Percentiles rank a stretch among this genome's conserved stretches.
Conservation (phyloP, 2,888 invertebrate species). For the Epistrophe eligans region DNA sequence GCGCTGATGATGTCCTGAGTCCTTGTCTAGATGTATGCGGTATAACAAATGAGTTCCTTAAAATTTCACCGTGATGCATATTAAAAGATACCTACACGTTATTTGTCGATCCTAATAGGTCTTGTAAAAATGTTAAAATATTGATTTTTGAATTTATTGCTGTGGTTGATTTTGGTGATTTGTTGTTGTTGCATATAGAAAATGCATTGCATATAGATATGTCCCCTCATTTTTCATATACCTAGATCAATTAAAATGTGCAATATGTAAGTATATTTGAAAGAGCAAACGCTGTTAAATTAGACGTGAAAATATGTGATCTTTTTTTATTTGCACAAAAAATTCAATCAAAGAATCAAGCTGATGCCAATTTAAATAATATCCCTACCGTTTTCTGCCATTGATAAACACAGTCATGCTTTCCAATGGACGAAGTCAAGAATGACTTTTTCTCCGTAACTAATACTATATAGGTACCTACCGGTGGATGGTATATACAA, state of each 20-base stretch:
- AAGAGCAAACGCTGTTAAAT: slow-evolving; percentile 36
- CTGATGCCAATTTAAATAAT: too few relatives aligned
- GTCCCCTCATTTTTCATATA: background rate
- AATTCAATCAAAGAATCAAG: background rate
- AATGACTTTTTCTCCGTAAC: too few relatives aligned
- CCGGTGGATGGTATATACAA: too few relatives aligned
- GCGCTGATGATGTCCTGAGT: slow-evolving; percentile 17
- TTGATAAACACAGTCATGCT: too few relatives aligned
- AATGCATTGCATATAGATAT: too few relatives aligned
- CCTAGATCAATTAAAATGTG: slow-evolving; percentile 65
- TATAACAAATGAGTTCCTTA: slow-evolving; percentile 35
- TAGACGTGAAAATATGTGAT: slow-evolving; percentile 39
- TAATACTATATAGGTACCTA: too few relatives aligned
- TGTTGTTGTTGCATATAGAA: background rate
- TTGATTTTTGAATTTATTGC: slow-evolving; percentile 76
- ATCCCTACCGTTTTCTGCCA: too few relatives aligned
- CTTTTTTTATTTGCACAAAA: background rate
- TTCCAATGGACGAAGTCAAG: too few relatives aligned
- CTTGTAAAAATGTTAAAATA: slow-evolving; percentile 84
- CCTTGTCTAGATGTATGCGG: slow-evolving; percentile 5
- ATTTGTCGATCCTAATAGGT: slow-evolving; percentile 81
- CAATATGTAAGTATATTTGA: slow-evolving; percentile 57
- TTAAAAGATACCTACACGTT: slow-evolving; percentile 46
- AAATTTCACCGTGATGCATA: slow-evolving; percentile 55
- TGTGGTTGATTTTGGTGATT: slow-evolving; percentile 5